Evolutionary conservation across 2,113 vertebrate genomes (phyloP), one percentile per base, ranked within the genome.

Genomic region (Cichladusa arquata): DNA sequence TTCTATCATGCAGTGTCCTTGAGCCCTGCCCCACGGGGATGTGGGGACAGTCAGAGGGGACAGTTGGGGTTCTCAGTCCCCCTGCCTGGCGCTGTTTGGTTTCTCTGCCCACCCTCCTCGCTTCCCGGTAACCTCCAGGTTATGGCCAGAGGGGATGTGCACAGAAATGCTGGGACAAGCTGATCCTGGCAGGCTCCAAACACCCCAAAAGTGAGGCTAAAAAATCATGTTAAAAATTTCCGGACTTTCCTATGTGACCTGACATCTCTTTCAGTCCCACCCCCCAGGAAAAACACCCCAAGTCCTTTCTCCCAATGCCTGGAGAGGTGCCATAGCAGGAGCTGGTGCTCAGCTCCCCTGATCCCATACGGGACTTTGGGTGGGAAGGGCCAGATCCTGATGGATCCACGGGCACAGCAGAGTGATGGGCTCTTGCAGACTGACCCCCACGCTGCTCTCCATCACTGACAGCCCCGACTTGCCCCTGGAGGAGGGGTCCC

Each of bases 381-480:
- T 0, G 6, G 57, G 47, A 42, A 58, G 92, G 51, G 45, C 11
- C 2, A 0, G 28, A 67, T 36, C 34, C 25, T 2, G 54, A 5
- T 0, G 25, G n/a, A 42, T 61, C 54, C 40, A 11, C 2, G 56
- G 48, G 34, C 79, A 62, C 7, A 10, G 71, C 50, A 54, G 71
- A 77, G 31, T 6, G 71, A 42, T 4, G 81, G 77, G 57, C 9
- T 7, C 60, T 19, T 11, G 18, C 47, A 53, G 70, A 14, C 9
- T 34, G 85, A 28, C 11, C 34, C 51, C 62, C 53, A 10, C 29
- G 20, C 47, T 6, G 0, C 5, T 62, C 26, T 26, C 57, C 77
- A 58, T 19, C 4, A 0, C 42, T 47, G 15, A 1, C 16, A 71
- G 18, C 53, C 65, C 53, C 5, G 1, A 1, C 4, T 45, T 2